Evolutionary conservation across 2,113 vertebrate genomes (phyloP).

Genomic region (Panurus biarmicus): DNA sequence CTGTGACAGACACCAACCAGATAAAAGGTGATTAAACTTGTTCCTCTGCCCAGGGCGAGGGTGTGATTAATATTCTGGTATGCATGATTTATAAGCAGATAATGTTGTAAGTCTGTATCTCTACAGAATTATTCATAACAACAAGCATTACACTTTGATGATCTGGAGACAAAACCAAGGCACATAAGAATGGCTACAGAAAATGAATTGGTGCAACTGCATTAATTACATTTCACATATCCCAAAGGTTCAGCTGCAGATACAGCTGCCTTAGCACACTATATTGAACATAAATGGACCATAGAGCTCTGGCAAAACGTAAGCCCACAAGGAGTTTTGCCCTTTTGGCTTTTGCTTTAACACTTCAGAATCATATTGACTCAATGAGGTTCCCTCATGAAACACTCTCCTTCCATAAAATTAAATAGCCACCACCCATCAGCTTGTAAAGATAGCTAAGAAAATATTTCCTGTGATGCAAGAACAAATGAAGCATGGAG

Average conservation of each 20-base stretch:
- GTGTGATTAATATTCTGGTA: constrained; percentile 23
- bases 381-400: background rate
- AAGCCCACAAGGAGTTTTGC: background rate
- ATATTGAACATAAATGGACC: background rate
- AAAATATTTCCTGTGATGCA: background rate
- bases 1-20: background rate
- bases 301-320: background rate
- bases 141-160: background rate
- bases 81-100: constrained; percentile 23
- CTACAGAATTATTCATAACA: constrained; percentile 8
- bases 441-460: background rate
- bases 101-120: background rate
- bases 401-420: background rate
- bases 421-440: background rate
- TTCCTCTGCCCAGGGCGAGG: background rate
- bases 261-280: background rate
- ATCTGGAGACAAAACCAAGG: background rate
- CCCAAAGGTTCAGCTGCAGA: background rate
- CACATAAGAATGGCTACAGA: background rate
- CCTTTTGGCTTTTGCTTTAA: background rate
- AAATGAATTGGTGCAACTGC: background rate
- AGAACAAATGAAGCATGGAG: background rate
- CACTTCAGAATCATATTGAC: background rate
- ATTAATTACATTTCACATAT: background rate
- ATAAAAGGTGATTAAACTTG: constrained; percentile 37